Base-by-base conservation (phyloP, 1,140 invertebrate genomes). In the Hestina assimilis region DNA sequence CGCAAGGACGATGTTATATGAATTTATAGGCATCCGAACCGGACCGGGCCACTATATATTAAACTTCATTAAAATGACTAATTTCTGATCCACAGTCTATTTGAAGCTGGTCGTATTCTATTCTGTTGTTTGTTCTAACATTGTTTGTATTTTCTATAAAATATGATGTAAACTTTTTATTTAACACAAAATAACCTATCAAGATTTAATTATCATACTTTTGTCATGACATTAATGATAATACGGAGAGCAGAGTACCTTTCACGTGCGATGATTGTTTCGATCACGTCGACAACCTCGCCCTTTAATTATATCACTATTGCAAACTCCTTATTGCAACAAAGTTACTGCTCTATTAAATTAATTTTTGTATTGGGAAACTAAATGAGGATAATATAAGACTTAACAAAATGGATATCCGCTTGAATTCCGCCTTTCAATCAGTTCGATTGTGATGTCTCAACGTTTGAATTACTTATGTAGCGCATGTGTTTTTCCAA, bases 1-100 rank as follows among this genome's bases (percentile, higher is more conserved):
- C 63, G 61, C 87, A 89, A 89, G 87, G 87, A 88, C 87, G 87
- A 79, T 71, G 42, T 62, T 63, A 74, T 72, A 55, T 56, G 43
- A 59, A 64, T 64, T 64, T 64, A 64, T 51, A 38, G 48, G 31
- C 26, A 54, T 41, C 50, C 29, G 42, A 53, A 38, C 45, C 50
- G 47, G 48, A 60, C 62, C 28, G 35, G 48, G 45, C 38, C n/a
- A 50, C 12, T 9, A 11, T 19, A 47, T 38, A 19, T 26, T 31
- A 23, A 29, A 40, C 21, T 29, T 56, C 31, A 56, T 23, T 23
- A 40, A 41, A 50, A 42, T 42, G 26, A 43, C 38, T 38, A 57
- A 57, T 48, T 38, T 38, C 33, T 17, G 17, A 38, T 38, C n/a
- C 17, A 19, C 15, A 8, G 33, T 38, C 14, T 38, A 14, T 38